Percentiles rank a stretch among this genome's conserved stretches.
These are phyloP conservation scores for Odobenus rosmarus DNA, from an alignment of 2,113 vertebrate genomes.

Conservation along the genomic window DNA sequence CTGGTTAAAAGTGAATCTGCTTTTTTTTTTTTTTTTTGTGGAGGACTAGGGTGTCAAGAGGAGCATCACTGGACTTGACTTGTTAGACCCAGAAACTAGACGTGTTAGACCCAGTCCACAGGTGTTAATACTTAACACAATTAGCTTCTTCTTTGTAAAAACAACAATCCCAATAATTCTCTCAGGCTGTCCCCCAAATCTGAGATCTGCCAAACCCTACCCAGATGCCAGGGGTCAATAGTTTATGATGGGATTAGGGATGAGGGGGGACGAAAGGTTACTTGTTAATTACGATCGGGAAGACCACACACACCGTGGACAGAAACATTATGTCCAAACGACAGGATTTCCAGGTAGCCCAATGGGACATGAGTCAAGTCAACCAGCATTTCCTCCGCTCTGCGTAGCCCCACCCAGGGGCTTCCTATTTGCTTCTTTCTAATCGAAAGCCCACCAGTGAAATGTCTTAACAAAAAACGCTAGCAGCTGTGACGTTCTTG, in stretches of 20 bases:
- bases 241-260: constrained; percentile 75
- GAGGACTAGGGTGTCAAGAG: neutral
- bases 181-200: constrained; percentile 52
- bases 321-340: constrained; percentile 59
- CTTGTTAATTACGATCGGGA: constrained; percentile 64
- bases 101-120: constrained; percentile 34
- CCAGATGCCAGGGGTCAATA: constrained; percentile 55
- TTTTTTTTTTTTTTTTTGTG: neutral
- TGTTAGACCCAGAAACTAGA: neutral
- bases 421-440: constrained; percentile 21
- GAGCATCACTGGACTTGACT: neutral
- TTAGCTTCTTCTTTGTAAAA: constrained; percentile 67
- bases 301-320: constrained; percentile 77
- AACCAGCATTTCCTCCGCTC: neutral
- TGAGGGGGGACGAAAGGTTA: constrained; percentile 63
- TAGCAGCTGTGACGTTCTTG: constrained; percentile 45
- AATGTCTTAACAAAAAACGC: constrained; percentile 61
- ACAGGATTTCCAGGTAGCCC: constrained; percentile 61
- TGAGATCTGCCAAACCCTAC: constrained; percentile 65
- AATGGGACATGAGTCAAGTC: constrained; percentile 45
- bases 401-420: neutral
- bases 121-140: constrained; percentile 62
- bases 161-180: constrained; percentile 53
- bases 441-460: constrained; percentile 64
- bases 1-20: neutral